phyloP scores from a whole-genome alignment of 2,113 vertebrate species.

The Todiramphus saurophagus region DNA sequence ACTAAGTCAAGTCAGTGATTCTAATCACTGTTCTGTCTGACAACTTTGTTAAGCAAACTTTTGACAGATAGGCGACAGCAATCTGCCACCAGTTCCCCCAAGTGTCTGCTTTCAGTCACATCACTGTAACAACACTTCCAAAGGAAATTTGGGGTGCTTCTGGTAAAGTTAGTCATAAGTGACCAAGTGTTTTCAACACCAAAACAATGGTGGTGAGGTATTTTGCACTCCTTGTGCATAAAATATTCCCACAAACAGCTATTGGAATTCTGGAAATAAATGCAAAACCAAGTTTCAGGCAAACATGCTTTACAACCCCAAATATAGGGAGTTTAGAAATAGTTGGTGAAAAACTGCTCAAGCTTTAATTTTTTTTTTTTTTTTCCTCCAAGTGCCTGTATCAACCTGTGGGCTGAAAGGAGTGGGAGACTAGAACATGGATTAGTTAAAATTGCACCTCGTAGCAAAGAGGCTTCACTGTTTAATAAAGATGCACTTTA shows the following conservation, averaged over 20 bases:
- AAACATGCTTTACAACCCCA: conserved; percentile 24
- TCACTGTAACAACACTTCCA: not conserved
- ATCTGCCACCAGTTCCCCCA: not conserved
- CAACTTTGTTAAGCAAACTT: conserved; percentile 11
- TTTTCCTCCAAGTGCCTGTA: not conserved
- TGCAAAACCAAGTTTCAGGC: not conserved
- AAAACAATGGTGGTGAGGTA: not conserved
- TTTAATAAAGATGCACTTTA: not conserved
- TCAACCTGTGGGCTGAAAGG: conserved; percentile 46
- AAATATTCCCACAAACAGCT: not conserved
- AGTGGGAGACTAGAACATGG: conserved; percentile 27
- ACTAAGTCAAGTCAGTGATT: not conserved
- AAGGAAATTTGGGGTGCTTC: not conserved
- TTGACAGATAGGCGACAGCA: not conserved
- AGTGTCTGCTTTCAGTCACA: not conserved
- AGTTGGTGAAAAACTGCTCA: conserved; percentile 20
- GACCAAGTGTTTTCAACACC: not conserved
- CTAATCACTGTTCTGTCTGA: not conserved
- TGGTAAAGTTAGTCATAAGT: not conserved
- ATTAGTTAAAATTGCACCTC: conserved; percentile 21
- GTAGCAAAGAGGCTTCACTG: not conserved
- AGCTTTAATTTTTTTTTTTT: not conserved
- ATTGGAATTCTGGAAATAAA: conserved; percentile 4
- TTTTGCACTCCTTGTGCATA: not conserved
- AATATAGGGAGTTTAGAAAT: conserved; percentile 49